A percentile compares a stretch with the other conserved stretches of the same genome.
Evolutionary conservation across 2,888 invertebrate genomes (phyloP).

Genomic region (Andrena trimmerana): DNA sequence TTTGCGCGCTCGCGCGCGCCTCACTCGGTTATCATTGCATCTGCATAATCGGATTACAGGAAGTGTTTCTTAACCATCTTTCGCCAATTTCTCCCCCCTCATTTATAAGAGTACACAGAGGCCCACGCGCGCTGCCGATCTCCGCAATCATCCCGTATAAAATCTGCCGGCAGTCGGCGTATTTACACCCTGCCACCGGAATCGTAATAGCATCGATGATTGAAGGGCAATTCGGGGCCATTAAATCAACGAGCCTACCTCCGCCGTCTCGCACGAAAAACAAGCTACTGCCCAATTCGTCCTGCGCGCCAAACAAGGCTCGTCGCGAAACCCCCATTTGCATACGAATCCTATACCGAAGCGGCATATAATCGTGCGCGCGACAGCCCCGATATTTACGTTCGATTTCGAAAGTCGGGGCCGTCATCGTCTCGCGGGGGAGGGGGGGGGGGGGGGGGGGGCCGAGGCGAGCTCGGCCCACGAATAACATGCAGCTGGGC

Average conservation of each 20-base stretch:
- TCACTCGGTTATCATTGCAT: no score
- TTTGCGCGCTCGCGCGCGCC: no score
- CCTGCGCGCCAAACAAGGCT: slow-evolving; percentile 16
- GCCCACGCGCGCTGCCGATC: neutral
- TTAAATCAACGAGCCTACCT: slow-evolving; percentile 26
- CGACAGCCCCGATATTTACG: slow-evolving; percentile 35
- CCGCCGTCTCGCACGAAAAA: neutral
- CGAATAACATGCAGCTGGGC: neutral
- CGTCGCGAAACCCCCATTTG: slow-evolving; percentile 8
- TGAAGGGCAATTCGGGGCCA: slow-evolving; percentile 24
- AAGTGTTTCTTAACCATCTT: neutral
- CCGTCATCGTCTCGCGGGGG: neutral
- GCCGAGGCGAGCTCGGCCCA: slow-evolving; percentile 20
- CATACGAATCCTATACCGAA: slow-evolving; percentile 9
- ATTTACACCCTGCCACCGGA: neutral
- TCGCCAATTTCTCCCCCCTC: neutral
- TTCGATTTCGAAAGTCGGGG: slow-evolving; percentile 21
- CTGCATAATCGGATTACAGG: neutral
- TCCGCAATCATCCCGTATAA: neutral
- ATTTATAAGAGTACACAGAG: neutral
- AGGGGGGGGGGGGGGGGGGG: neutral
- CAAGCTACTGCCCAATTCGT: neutral
- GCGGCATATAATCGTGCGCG: slow-evolving; percentile 25
- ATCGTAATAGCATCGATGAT: slow-evolving; percentile 11
- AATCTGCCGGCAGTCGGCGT: neutral